Base-by-base conservation (phyloP, 2,797 vertebrate genomes). In the Amblyraja radiata region DNA sequence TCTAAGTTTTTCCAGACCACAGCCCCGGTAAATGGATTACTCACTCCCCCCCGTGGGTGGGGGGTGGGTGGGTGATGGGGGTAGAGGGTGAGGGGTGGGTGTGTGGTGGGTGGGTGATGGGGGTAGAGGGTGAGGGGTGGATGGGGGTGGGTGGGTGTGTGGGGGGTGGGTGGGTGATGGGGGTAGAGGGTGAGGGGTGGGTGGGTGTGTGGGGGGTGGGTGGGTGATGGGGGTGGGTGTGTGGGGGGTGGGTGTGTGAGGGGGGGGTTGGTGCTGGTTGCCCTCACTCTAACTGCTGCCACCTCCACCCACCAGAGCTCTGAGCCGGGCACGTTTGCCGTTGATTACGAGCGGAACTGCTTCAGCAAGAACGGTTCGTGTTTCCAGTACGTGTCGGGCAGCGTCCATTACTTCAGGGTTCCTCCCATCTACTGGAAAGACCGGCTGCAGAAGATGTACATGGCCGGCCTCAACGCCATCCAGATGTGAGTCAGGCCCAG, bases 311-410 rank as follows among this genome's bases (percentile, higher is more conserved):
- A 93, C 4, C 94, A 97, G 97, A 94, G 86, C 16, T 95, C 95
- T 61, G 95, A 94, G 10, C 36, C 93, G 65, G 97, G 95, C 77
- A 97, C 97, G 0, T 99, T 99, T 95, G 95, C 96, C 18, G 95
- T 99, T 91, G 98, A 99, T 95, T 97, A 97, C 2, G 94, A 95
- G 28, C 94, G 95, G 58, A 94, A 97, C 95, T 96, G 97, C 93
- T 99, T 99, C 96, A 96, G 95, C 76, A 98, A 98, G 95, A 97
- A 99, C 65, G 98, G 97, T 0, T 94, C 46, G 39, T 96, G 97
- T 2, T 99, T 99, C 95, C 98, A 97, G 94, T 99, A 98, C 94
- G 95, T 99, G 93, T 99, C 99, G 0, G 99, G 99, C 92, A 99
- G 99, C 79, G 96, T 99, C 93, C 99, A 99, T 95, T 99, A 99